These are phyloP conservation scores for Drosophila quinaria DNA, from an alignment of 2,888 invertebrate species.

Conservation along the genomic window DNA sequence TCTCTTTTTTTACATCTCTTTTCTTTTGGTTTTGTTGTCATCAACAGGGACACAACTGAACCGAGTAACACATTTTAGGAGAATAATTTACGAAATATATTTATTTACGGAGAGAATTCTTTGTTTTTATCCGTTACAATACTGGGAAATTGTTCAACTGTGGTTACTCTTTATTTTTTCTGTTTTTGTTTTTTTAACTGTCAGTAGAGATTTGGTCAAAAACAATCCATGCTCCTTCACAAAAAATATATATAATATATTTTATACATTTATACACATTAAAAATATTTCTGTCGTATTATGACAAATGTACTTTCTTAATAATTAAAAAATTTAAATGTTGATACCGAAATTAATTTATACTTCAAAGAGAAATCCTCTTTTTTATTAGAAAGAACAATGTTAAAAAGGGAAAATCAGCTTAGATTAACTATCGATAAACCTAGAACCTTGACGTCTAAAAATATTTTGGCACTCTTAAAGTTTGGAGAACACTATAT, in stretches of 20 bases:
- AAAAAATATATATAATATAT: background rate
- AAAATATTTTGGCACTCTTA: background rate
- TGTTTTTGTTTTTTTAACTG: background rate
- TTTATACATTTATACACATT: no score
- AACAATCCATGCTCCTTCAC: background rate
- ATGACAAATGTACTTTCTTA: background rate
- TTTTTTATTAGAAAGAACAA: background rate
- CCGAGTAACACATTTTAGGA: conserved; percentile 22
- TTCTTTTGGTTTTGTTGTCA: background rate
- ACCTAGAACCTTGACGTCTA: background rate
- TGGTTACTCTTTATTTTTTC: background rate
- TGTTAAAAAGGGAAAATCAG: background rate
- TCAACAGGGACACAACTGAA: conserved; percentile 14
- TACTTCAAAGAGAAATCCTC: no score
- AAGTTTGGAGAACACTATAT: background rate
- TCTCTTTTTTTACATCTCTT: conserved; percentile 5
- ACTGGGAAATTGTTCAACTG: background rate
- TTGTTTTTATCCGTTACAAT: conserved; percentile 3
- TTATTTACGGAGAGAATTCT: conserved; percentile 2
- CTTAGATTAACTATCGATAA: background rate
- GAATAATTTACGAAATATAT: conserved; percentile 31
- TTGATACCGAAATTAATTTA: no score
- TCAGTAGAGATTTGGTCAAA: background rate
- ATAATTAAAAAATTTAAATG: background rate
- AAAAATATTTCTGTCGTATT: no score